Conservation (phyloP, 1,140 invertebrate genomes). For the Cydia strobilella region DNA sequence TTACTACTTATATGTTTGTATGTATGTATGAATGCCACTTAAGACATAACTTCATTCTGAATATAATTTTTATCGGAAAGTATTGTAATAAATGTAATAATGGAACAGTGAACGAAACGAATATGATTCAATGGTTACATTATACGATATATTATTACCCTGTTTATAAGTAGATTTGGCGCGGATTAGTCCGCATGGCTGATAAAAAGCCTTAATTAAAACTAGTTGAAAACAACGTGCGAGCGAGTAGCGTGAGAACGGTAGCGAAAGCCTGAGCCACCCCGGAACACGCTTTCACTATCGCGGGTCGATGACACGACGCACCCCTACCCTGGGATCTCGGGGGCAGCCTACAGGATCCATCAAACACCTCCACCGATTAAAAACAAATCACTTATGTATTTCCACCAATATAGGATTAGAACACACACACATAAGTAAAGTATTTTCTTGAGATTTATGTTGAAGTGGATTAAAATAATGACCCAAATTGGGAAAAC, state of each 20-base stretch:
- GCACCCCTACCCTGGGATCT: conserved; percentile 63
- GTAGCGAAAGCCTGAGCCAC: conserved; percentile 73
- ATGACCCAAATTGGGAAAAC: no score
- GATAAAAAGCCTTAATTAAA: conserved; percentile 48
- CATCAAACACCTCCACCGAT: conserved; percentile 34
- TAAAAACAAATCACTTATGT: background rate
- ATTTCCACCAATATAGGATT: background rate
- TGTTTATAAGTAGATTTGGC: conserved; percentile 4
- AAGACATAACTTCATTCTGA: no score
- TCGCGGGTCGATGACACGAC: conserved; percentile 76
- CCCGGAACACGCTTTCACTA: conserved; percentile 79
- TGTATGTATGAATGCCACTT: no score
- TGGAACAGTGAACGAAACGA: background rate
- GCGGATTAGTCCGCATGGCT: conserved; percentile 3
- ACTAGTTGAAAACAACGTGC: conserved; percentile 60
- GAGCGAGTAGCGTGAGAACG: conserved; percentile 64
- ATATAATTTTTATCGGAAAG: no score
- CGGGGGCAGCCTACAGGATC: conserved; percentile 28
- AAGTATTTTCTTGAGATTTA: no score
- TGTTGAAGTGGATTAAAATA: no score
- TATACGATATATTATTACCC: background rate
- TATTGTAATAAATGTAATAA: no score
- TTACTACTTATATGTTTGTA: no score
- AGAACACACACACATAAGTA: no score
- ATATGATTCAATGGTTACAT: background rate